Evolutionary conservation across 2,888 invertebrate species (phyloP).

Genomic region (Cactoblastis cactorum): DNA sequence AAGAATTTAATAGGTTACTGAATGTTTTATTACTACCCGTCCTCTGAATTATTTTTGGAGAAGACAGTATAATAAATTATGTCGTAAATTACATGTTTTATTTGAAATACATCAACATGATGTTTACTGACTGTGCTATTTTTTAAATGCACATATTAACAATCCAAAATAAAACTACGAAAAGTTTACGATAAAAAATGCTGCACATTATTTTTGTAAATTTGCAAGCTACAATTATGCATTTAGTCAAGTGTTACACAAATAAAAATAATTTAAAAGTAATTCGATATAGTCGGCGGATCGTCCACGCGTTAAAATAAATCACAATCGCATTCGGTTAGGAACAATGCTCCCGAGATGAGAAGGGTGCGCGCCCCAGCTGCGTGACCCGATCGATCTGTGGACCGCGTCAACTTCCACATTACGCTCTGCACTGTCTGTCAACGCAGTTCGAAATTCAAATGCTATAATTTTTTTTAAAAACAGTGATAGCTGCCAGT

Average conservation of each 20-base stretch:
- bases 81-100: background rate
- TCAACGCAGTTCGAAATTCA: conserved; percentile 51
- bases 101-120: background rate
- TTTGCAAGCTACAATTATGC: background rate
- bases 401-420: conserved; percentile 59
- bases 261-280: conserved; percentile 18
- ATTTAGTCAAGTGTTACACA: conserved; percentile 10
- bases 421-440: conserved; percentile 55
- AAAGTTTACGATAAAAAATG: background rate
- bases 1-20: conserved; percentile 15
- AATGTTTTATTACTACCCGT: conserved; percentile 8
- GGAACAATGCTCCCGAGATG: conserved; percentile 68
- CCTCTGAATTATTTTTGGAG: background rate
- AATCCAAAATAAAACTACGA: background rate
- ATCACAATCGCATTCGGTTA: conserved; percentile 60
- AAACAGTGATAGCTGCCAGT: conserved; percentile 33
- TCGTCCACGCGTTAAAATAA: conserved; percentile 49
- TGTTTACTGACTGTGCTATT: background rate
- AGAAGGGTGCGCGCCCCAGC: conserved; percentile 78
- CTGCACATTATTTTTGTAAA: background rate
- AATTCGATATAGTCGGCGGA: conserved; percentile 26
- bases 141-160: no score
- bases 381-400: conserved; percentile 74
- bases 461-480: conserved; percentile 34
- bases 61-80: background rate